phyloP scores from a whole-genome alignment of 1,140 invertebrate genomes.

The Philopotamus ludificatus region DNA sequence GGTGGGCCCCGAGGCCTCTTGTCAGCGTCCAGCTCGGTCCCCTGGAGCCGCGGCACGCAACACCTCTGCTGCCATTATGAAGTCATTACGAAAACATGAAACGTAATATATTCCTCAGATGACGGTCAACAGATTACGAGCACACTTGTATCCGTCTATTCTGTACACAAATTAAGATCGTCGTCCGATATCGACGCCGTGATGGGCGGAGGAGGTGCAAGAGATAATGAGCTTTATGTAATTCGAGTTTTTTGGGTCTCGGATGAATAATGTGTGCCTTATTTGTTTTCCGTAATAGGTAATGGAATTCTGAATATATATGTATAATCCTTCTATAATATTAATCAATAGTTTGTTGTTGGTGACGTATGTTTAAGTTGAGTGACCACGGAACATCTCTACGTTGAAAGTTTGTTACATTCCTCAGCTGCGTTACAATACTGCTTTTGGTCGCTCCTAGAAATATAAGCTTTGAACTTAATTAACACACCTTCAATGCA shows the following conservation, averaged over 20 bases:
- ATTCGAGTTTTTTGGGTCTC: background rate
- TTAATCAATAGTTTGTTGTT: no score
- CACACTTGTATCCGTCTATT: conserved; percentile 1
- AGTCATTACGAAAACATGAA: conserved; percentile 18
- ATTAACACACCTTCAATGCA: no score
- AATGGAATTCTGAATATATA: no score
- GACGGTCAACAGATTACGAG: conserved; percentile 12
- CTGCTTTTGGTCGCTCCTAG: no score
- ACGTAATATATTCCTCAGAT: background rate
- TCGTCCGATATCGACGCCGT: background rate
- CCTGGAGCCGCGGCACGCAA: conserved; percentile 9
- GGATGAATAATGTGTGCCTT: background rate
- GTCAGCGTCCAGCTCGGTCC: conserved; percentile 5
- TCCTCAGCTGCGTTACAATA: no score
- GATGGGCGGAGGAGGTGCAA: no score
- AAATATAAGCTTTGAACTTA: no score
- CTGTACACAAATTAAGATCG: conserved; percentile 17
- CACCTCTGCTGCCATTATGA: conserved; percentile 18
- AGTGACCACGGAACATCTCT: no score
- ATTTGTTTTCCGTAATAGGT: background rate
- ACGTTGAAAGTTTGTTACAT: no score
- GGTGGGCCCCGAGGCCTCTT: conserved; percentile 4
- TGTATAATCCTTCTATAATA: no score
- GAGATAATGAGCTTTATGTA: no score
- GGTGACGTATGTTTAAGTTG: no score